phyloP scores from a whole-genome alignment of 2,797 vertebrate species.

The Orientallactaga sibirica region DNA sequence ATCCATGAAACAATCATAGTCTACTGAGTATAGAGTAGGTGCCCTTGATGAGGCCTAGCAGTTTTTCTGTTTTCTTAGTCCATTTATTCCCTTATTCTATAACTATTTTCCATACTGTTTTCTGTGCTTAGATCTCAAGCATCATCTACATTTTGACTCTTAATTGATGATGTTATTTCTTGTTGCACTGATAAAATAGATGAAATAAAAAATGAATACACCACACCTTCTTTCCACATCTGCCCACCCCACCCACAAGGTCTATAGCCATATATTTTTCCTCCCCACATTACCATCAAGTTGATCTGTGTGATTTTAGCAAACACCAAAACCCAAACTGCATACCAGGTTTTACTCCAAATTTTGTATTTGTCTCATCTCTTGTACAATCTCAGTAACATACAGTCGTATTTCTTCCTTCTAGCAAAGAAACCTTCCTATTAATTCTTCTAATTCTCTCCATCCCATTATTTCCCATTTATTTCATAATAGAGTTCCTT shows the following conservation, averaged over 20 bases:
- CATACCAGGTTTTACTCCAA: not conserved
- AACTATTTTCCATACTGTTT: not conserved
- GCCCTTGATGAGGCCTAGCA: not conserved
- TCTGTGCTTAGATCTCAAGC: not conserved
- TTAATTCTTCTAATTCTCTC: not conserved
- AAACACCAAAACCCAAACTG: not conserved
- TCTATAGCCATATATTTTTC: not conserved
- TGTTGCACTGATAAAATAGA: not conserved
- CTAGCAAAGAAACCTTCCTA: not conserved
- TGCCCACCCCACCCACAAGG: not conserved
- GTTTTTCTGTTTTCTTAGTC: not conserved
- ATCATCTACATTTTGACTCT: not conserved
- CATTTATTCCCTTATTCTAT: not conserved
- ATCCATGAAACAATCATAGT: not conserved
- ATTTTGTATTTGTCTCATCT: not conserved
- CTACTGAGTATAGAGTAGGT: not conserved
- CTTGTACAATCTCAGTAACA: not conserved
- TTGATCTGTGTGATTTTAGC: not conserved
- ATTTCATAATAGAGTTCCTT: not conserved
- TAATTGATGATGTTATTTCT: not conserved
- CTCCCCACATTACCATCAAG: not conserved
- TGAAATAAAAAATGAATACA: not conserved
- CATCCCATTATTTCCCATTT: no score
- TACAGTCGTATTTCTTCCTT: not conserved
- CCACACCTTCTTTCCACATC: not conserved